phyloP scores from a whole-genome alignment of 1,140 invertebrate species.

The Drosophila sp. region DNA sequence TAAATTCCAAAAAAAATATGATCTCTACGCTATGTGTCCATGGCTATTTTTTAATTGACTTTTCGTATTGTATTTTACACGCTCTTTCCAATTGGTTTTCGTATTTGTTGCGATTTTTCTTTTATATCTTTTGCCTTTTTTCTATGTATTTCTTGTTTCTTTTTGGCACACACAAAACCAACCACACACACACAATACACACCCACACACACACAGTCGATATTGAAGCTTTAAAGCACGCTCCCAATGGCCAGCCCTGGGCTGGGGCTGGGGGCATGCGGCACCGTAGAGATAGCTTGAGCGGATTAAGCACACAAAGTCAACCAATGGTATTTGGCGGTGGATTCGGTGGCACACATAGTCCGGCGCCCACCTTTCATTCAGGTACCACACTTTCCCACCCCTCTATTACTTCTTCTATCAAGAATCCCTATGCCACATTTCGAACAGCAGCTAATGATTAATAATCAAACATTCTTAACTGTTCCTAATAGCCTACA shows the following conservation, averaged over 20 bases:
- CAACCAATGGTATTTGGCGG: conserved; percentile 81
- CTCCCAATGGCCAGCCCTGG: conserved; percentile 69
- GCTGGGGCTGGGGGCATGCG: conserved; percentile 77
- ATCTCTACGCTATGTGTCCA: conserved; percentile 13
- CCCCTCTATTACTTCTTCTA: background rate
- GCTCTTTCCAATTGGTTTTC: conserved; percentile 46
- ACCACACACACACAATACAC: conserved; percentile 24
- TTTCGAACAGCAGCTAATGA: background rate
- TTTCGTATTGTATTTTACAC: conserved; percentile 48
- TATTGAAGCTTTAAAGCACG: conserved; percentile 83
- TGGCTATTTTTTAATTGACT: conserved; percentile 27
- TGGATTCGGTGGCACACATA: conserved; percentile 79
- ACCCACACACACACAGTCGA: conserved; percentile 68
- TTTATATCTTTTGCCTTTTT: conserved; percentile 44
- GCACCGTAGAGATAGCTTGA: conserved; percentile 84
- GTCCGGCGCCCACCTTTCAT: conserved; percentile 82
- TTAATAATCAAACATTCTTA: conserved; percentile 2
- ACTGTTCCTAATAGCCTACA: conserved; percentile 84
- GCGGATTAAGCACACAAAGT: conserved; percentile 83
- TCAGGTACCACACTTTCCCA: conserved; percentile 67
- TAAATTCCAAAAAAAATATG: conserved; percentile 35
- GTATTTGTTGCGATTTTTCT: conserved; percentile 52
- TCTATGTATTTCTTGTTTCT: conserved; percentile 53
- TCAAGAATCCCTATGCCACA: background rate
- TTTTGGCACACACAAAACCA: conserved; percentile 32